Evolutionary conservation across 2,113 vertebrate species (phyloP), one percentile per base, ranked within the genome.

Genomic region (Catharus minimus): DNA sequence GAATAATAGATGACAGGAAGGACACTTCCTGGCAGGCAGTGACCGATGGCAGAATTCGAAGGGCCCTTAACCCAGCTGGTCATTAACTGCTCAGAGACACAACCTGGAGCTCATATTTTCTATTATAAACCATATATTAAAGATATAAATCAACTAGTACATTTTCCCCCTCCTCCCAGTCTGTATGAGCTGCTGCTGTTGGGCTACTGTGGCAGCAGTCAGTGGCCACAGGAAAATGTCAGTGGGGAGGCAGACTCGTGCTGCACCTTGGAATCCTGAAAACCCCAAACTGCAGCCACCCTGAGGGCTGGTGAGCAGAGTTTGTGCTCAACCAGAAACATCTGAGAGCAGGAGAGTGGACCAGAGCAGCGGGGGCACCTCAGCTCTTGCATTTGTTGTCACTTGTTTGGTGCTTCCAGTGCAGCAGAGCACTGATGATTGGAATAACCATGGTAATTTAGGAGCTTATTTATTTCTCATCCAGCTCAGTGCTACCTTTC

Each of bases 1-100:
- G 62, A 88, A 50, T 93, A 95, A 94, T n/a, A 73, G 95, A 92
- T 89, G 86, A 68, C 86, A 94, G 72, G 86, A 95, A 89, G 52
- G 72, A 90, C 74, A 94, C 85, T 90, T 95, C 72, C 89, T 89
- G 96, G 71, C 81, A 71, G 65, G 38, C 92, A 92, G 56, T 84
- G 86, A 90, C 94, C 73, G 10, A 36, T 77, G 65, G 66, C 82
- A 74, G 41, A 77, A 57, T 82, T 78, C 77, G 88, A 93, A 91
- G 74, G 68, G 68, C 61, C 78, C 81, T 95, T 92, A 95, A 94
- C 84, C 84, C 52, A 91, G 66, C 41, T 93, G 86, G 88, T 93
- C 75, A 76, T 95, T 95, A 96, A 79, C 80, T 94, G 78, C 47
- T 87, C 60, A 76, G 68, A 75, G 79, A 95, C 90, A 56, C 74